Evolutionary conservation across 2,797 vertebrate species (phyloP).

Genomic region (Microcaecilia unicolor): DNA sequence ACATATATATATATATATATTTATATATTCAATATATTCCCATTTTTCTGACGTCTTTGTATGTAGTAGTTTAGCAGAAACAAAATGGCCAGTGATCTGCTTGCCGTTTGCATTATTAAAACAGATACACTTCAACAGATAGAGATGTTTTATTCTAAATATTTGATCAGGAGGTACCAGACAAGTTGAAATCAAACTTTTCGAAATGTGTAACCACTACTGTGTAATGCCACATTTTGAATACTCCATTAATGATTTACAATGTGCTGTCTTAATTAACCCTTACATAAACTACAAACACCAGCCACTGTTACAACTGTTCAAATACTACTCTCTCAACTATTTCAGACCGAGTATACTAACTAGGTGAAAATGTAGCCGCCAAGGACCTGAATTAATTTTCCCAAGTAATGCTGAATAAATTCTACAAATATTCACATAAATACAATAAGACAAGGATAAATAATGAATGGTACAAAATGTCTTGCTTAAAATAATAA

Average conservation of each 20-base stretch:
- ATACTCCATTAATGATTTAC: constrained; percentile 58
- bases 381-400: constrained; percentile 60
- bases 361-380: constrained; percentile 59
- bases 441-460: constrained; percentile 94
- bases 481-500: constrained; percentile 89
- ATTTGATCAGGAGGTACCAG: constrained; percentile 46
- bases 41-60: constrained; percentile 24
- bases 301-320: constrained; percentile 77
- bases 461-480: constrained; percentile 95
- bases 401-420: constrained; percentile 72
- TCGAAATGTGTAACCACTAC: constrained; percentile 42
- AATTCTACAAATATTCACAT: constrained; percentile 78
- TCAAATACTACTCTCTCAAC: constrained; percentile 69
- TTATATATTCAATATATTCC: constrained; percentile 30
- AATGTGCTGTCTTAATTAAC: constrained; percentile 57
- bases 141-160: constrained; percentile 53
- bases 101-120: constrained; percentile 35
- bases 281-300: constrained; percentile 73
- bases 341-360: constrained; percentile 63
- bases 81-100: constrained; percentile 42
- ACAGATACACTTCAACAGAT: constrained; percentile 36
- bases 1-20: too few species aligned
- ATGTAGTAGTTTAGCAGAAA: constrained; percentile 21
- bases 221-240: constrained; percentile 45
- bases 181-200: constrained; percentile 52